Evolutionary conservation across 1,140 invertebrate species (phyloP).

Genomic region (Drosophila trapezifrons): DNA sequence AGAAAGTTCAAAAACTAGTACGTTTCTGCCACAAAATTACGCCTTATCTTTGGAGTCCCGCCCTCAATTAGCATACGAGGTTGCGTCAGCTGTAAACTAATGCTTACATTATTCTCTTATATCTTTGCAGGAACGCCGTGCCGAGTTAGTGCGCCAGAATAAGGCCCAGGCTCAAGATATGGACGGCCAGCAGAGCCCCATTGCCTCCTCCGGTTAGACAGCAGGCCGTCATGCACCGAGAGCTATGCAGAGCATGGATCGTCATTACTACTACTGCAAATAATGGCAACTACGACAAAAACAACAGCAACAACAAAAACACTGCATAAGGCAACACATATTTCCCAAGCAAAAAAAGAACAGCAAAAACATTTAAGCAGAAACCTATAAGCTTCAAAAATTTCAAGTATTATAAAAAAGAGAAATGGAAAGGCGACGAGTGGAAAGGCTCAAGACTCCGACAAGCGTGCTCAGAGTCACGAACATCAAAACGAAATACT

Average conservation of each 20-base stretch:
- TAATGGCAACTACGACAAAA: slow-evolving; percentile 15
- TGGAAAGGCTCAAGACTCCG: slow-evolving; percentile 33
- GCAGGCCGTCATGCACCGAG: slow-evolving; percentile 3
- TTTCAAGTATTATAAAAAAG: slow-evolving; percentile 65
- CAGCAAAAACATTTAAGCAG: slow-evolving; percentile 43
- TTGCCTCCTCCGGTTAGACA: slow-evolving; percentile 78
- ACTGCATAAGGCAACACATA: slow-evolving; percentile 50
- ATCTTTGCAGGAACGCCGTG: slow-evolving; percentile 90
- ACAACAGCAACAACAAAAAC: slow-evolving; percentile 24
- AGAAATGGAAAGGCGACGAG: slow-evolving; percentile 23
- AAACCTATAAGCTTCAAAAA: slow-evolving; percentile 62
- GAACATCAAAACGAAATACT: slow-evolving; percentile 12
- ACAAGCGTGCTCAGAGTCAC: slow-evolving; percentile 51
- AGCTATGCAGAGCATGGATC: slow-evolving; percentile 41
- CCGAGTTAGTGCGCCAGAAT: slow-evolving; percentile 93
- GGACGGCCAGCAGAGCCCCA: slow-evolving; percentile 70
- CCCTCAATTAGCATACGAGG: slow-evolving; percentile 1
- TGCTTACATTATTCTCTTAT: not conserved
- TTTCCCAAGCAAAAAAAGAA: slow-evolving; percentile 40
- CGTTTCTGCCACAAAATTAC: slow-evolving; percentile 55
- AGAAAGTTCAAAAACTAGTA: slow-evolving; percentile 92
- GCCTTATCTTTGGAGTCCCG: slow-evolving; percentile 45
- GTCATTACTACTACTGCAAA: slow-evolving; percentile 26
- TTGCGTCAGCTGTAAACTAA: not conserved
- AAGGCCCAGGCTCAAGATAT: slow-evolving; percentile 86